Conservation (phyloP, 1,140 invertebrate species). For the Pseudomyrmex concolor region DNA sequence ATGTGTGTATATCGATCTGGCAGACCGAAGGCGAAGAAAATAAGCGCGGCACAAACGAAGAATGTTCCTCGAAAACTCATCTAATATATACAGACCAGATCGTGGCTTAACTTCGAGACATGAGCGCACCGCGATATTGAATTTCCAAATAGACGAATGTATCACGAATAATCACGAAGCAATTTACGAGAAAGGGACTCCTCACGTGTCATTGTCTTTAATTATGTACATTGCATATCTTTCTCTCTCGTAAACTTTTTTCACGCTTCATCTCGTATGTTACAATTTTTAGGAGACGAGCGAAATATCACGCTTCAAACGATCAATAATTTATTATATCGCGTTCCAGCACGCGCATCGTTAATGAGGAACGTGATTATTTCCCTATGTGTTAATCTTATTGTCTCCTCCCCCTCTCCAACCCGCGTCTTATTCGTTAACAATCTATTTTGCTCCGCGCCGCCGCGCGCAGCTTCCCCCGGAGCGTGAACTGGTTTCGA, state of each 20-base stretch:
- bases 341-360: background rate
- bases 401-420: background rate
- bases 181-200: background rate
- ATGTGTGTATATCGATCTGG: conserved; percentile 58
- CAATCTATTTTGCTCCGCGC: conserved; percentile 68
- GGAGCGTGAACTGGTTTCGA: conserved; percentile 78
- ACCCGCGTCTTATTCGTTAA: conserved; percentile 62
- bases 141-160: background rate
- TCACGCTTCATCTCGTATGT: background rate
- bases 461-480: conserved; percentile 68
- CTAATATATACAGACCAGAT: conserved; percentile 30
- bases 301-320: conserved; percentile 6
- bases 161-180: background rate
- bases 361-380: conserved; percentile 62
- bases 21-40: conserved; percentile 62
- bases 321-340: conserved; percentile 43
- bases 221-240: background rate
- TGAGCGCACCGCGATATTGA: background rate
- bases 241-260: background rate
- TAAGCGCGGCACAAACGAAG: conserved; percentile 63
- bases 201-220: background rate
- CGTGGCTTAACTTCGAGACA: conserved; percentile 23
- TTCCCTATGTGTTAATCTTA: conserved; percentile 66
- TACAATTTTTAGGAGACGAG: background rate
- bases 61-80: conserved; percentile 69